phyloP scores from a whole-genome alignment of 2,797 vertebrate species.

The Catostomus latipinnis region DNA sequence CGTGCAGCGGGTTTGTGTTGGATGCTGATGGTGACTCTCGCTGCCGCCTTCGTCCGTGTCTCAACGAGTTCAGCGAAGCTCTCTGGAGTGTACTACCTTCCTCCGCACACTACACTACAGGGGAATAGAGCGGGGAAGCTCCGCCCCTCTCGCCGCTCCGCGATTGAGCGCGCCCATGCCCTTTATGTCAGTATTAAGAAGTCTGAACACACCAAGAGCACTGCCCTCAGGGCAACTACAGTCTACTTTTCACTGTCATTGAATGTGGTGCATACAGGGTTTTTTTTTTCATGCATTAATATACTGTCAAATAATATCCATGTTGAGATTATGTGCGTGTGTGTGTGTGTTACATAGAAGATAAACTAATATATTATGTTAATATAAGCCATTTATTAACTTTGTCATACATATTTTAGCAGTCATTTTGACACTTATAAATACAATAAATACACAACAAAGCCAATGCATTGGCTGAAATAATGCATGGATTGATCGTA shows the following conservation, averaged over 20 bases:
- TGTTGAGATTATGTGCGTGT: no score
- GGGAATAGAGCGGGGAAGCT: constrained; percentile 24
- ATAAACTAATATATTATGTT: no score
- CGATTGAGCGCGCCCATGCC: no score
- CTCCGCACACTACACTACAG: constrained; percentile 43
- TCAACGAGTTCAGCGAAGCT: constrained; percentile 68
- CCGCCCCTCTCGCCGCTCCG: constrained; percentile 14
- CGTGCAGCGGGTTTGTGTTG: constrained; percentile 63
- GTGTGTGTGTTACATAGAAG: no score
- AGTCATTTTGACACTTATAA: no score
- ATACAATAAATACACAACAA: no score
- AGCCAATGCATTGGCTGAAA: no score
- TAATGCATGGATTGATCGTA: no score
- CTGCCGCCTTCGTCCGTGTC: constrained; percentile 62
- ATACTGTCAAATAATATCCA: neutral
- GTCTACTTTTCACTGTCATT: neutral
- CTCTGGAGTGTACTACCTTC: constrained; percentile 72
- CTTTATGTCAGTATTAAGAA: no score
- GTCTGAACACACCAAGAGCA: neutral
- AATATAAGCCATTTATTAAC: no score
- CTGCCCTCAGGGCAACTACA: neutral
- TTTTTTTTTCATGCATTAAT: neutral
- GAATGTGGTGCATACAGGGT: neutral
- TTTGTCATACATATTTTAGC: no score
- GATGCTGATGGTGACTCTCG: constrained; percentile 61